A percentile compares a stretch with the other conserved stretches of the same genome.
Evolutionary conservation across 2,797 vertebrate genomes (phyloP).

Genomic region (Picus viridis): DNA sequence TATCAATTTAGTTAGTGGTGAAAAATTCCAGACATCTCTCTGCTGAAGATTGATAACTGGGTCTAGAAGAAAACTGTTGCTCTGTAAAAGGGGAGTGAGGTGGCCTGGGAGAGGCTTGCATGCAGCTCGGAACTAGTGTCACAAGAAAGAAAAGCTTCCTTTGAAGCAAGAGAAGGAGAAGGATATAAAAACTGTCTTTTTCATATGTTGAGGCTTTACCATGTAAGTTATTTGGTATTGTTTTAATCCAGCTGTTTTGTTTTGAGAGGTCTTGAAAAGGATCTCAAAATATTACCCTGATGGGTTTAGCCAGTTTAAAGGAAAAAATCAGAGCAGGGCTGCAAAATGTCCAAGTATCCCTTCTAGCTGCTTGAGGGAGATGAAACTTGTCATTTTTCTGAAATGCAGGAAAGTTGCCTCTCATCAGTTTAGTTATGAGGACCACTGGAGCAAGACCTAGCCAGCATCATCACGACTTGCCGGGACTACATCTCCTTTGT

Average conservation of each 20-base stretch:
- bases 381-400: not conserved
- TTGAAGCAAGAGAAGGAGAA: not conserved
- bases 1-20: not conserved
- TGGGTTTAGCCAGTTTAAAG: not conserved
- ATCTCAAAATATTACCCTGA: not conserved
- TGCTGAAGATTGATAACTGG: not conserved
- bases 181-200: not conserved
- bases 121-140: accelerated
- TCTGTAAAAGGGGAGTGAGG: not conserved
- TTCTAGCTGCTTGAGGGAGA: not conserved
- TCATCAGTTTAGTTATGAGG: not conserved
- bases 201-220: not conserved
- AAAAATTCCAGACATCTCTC: not conserved
- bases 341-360: not conserved
- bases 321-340: not conserved
- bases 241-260: not conserved
- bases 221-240: not conserved
- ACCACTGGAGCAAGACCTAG: not conserved
- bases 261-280: not conserved
- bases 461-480: not conserved
- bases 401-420: not conserved
- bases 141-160: not conserved
- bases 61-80: not conserved
- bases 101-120: not conserved
- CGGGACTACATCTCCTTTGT: not conserved